These are phyloP conservation scores for Callipepla californica DNA, from an alignment of 2,113 vertebrate species.

Conservation along the genomic window DNA sequence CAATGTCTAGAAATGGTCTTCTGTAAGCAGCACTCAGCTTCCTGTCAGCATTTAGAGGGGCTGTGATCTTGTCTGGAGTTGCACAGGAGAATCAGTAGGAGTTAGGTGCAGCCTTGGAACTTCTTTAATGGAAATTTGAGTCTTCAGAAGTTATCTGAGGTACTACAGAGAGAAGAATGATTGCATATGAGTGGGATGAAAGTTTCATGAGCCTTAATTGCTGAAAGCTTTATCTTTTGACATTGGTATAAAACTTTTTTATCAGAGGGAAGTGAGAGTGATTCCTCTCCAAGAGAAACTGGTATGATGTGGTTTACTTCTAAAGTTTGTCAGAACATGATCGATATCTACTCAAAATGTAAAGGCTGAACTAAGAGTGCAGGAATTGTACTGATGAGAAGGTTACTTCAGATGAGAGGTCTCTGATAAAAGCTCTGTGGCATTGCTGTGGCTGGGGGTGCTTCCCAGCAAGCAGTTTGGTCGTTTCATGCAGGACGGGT, in stretches of 20 bases:
- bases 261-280: background rate
- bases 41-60: background rate
- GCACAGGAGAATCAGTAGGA: background rate
- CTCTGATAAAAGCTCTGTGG: background rate
- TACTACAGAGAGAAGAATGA: background rate
- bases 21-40: background rate
- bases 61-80: fast-evolving
- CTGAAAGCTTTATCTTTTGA: background rate
- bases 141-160: background rate
- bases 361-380: background rate
- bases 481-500: background rate
- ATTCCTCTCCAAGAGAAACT: background rate
- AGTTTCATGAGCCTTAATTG: background rate
- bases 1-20: background rate
- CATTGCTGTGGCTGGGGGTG: background rate
- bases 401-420: background rate
- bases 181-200: background rate
- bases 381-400: background rate
- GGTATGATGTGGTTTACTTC: background rate
- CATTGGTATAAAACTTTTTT: background rate
- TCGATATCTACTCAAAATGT: background rate
- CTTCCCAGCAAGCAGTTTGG: background rate
- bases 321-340: background rate
- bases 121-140: background rate
- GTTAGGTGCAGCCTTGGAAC: background rate